Base-by-base conservation (phyloP, 2,797 vertebrate genomes). In the Takifugu ocellatus region DNA sequence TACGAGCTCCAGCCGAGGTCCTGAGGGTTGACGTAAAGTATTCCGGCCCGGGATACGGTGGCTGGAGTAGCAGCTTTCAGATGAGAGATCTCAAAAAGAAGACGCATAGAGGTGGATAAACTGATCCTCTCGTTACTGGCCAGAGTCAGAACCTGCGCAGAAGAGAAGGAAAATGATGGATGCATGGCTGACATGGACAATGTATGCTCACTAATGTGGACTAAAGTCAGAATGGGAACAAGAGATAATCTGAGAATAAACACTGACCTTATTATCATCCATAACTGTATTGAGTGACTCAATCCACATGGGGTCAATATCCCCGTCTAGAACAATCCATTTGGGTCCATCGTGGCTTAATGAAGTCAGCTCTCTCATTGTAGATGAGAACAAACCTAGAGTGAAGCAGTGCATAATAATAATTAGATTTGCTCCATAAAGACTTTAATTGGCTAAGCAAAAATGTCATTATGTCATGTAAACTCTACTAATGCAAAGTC, bases 271-370 rank as follows among this genome's bases (percentile, higher is more conserved):
- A 47, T 92, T 94, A 73, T 92, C 83, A 52, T 93, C 90, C 92
- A 91, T 91, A 6, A 91, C 89, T 14, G 91, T 94, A 59, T 92
- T 94, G 14, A 93, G 86, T 25, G 90, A 92, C 70, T 93, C 91
- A 0, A 91, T 90, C 92, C 93, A 93, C 91, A 92, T 90, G 0
- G 66, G 82, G 75, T 92, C 91, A 70, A 88, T 91, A 80, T 90
- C 90, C 48, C 91, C 92, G 70, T 90, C 90, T 61, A 94, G 77
- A 48, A 94, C 87, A 67, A 91, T 91, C 90, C 93, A 88, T 79
- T 94, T 93, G 0, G 81, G 88, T 25, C 82, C 89, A 5, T 89
- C 84, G n/a, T 87, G 87, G 12, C 63, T 56, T 43, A 87, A 59
- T 5, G 78, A 85, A 63, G 91, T 89, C 52, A 92, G 77, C 74